phyloP scores from a whole-genome alignment of 2,797 vertebrate species.

The Lagodon rhomboides region DNA sequence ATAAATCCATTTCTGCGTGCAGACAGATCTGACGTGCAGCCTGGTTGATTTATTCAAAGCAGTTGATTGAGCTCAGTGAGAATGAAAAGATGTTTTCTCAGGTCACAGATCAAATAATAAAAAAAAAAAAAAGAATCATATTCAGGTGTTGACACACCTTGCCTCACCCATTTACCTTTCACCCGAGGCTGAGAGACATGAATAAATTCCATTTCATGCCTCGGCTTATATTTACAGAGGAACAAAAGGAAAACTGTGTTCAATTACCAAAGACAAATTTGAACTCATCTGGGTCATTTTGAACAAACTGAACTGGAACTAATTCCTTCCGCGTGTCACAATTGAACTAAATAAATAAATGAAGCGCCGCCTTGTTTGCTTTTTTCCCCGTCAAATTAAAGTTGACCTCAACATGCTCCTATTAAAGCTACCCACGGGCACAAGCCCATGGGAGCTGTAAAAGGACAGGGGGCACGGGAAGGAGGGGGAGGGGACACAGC shows the following conservation, averaged over 20 bases:
- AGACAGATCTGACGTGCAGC: too few species aligned
- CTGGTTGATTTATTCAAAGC: too few species aligned
- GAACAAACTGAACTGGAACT: constrained; percentile 74
- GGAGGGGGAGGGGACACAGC: constrained; percentile 10
- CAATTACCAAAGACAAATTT: constrained; percentile 79
- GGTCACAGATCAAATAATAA: too few species aligned
- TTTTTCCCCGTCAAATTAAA: constrained; percentile 70
- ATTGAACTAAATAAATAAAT: constrained; percentile 70
- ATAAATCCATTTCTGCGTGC: too few species aligned
- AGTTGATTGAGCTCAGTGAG: too few species aligned
- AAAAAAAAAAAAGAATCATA: background rate
- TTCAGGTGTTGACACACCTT: constrained; percentile 48
- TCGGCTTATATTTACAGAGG: constrained; percentile 70
- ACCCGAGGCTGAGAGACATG: constrained; percentile 54
- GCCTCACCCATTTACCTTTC: constrained; percentile 52
- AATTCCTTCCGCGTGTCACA: constrained; percentile 69
- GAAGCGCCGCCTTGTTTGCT: constrained; percentile 64
- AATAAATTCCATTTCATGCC: constrained; percentile 73
- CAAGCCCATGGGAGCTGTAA: constrained; percentile 57
- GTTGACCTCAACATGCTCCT: constrained; percentile 69
- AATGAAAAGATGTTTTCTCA: too few species aligned
- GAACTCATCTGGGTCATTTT: constrained; percentile 76
- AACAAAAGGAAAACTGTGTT: constrained; percentile 71
- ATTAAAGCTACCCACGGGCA: constrained; percentile 60
- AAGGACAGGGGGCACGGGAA: background rate